Conservation (phyloP, 2,113 vertebrate species). For the Macrotis lagotis region DNA sequence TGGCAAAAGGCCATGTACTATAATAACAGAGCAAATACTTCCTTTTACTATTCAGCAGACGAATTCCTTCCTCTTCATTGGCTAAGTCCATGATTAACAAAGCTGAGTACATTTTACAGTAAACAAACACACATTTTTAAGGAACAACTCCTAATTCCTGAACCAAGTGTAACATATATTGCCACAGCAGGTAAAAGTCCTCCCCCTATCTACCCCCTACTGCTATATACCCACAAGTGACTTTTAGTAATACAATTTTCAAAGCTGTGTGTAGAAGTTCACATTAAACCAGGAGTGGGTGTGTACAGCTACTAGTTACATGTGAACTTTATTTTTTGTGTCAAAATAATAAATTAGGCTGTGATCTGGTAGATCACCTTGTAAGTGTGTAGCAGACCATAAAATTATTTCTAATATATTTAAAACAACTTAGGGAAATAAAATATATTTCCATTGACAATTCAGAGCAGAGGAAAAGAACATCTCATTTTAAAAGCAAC, state of each 20-base stretch:
- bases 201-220: constrained; percentile 18
- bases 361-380: background rate
- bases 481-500: constrained; percentile 42
- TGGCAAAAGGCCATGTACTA: constrained; percentile 84
- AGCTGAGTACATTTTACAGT: constrained; percentile 54
- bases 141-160: constrained; percentile 58
- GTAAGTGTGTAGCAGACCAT: background rate
- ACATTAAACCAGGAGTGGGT: background rate
- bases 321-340: background rate
- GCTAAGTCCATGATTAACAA: constrained; percentile 68
- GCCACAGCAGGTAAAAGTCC: constrained; percentile 62
- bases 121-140: constrained; percentile 45
- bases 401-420: constrained; percentile 17
- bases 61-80: constrained; percentile 83
- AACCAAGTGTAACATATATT: constrained; percentile 53
- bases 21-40: constrained; percentile 84
- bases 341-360: background rate
- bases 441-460: constrained; percentile 25
- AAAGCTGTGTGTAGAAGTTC: background rate
- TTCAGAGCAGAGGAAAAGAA: constrained; percentile 6
- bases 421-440: background rate
- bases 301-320: background rate
- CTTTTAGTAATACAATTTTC: constrained; percentile 26
- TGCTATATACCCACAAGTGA: background rate
- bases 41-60: constrained; percentile 82